Base-by-base conservation (phyloP, 92 coral and sea anemone genomes). In the Porites evermanni region DNA sequence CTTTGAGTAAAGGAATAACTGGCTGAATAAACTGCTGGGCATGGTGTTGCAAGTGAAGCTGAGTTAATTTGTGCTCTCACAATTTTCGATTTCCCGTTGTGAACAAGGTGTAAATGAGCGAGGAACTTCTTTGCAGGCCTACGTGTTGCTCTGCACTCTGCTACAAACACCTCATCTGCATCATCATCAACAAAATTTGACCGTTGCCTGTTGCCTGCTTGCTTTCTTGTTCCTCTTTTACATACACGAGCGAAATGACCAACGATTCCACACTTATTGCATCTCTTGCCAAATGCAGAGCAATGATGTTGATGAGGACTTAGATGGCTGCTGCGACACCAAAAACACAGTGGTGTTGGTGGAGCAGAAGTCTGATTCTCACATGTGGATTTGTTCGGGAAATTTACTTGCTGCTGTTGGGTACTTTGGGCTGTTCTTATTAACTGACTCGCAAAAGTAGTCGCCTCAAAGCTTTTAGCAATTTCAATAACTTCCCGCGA, bases 301-400 rank as follows among this genome's bases (percentile, higher is more conserved):
- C 89, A 85, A 63, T 72, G 79, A 19, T 75, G 80, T 80, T 89
- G 93, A 21, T 83, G 84, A 24, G 87, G 90, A 67, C 81, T 89
- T 29, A 2, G 32, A 29, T 29, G 32, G 3, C 32, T 29, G 32
- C 32, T 29, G 32, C 0, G 32, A 29, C 32, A 29, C 32, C 32
- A 29, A 29, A 29, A 29, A 29, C 32, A 29, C 32, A 29, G 32
- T 29, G 32, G 32, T 29, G 32, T 29, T 29, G 32, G 3, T 29
- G 0, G 32, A 29, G 32, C 32, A 29, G 32, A 29, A 29, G 32
- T 29, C 32, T 29, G 32, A 29, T 29, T 29, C 32, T 29, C 32
- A 29, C 32, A 3, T 29, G 78, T 61, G 12, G 64, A 32, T 20
- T 69, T 69, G 74, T 69, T 69, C 47, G 21, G 12, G 19, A 69